Base-by-base conservation (phyloP, 2,797 vertebrate species). In the Channa striata region DNA sequence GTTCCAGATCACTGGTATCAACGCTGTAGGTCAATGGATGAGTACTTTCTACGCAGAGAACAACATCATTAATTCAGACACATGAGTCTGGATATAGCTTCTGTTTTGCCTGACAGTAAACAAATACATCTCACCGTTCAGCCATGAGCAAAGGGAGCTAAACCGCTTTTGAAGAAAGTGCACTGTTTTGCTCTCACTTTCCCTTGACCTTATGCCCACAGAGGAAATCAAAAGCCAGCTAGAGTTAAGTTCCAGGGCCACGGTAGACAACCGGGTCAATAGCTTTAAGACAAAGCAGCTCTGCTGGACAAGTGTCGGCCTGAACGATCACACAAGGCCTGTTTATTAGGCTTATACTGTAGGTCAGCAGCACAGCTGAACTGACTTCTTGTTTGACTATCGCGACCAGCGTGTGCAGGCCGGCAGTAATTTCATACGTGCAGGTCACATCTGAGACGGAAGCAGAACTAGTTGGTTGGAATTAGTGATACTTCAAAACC, bases 1-100 rank as follows among this genome's bases (percentile, higher is more conserved):
- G 75, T 84, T 84, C 68, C 73, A 88, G 75, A 88, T 87, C 83
- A 91, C 77, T 40, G 71, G 51, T 65, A 78, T 79, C 85, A 83
- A 59, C 70, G 42, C 51, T 76, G 82, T 74, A 74, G 77, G 66
- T 87, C 82, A 80, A 81, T 80, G 77, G 80, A 57, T 82, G 34
- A 64, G 63, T 62, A 80, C 62, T 46, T 78, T 80, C 60, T 72
- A 66, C 72, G 58, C 39, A 10, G 51, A 73, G 37, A 76, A 74
- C 68, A 59, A 59, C 68, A 30, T 56, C 36, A 52, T 78, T 68
- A 63, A 86, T 72, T 71, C 63, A 64, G 33, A 48, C 58, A 39
- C 36, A 62, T 51, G 30, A 21, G 23, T 64, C 6, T 37, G 39
- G 33, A 51, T 21, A 56, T 17, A 43, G 6, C 4, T 17, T 64